These are phyloP conservation scores for Pardosa pseudoannulata DNA, from an alignment of 2,888 invertebrate species.

Conservation along the genomic window DNA sequence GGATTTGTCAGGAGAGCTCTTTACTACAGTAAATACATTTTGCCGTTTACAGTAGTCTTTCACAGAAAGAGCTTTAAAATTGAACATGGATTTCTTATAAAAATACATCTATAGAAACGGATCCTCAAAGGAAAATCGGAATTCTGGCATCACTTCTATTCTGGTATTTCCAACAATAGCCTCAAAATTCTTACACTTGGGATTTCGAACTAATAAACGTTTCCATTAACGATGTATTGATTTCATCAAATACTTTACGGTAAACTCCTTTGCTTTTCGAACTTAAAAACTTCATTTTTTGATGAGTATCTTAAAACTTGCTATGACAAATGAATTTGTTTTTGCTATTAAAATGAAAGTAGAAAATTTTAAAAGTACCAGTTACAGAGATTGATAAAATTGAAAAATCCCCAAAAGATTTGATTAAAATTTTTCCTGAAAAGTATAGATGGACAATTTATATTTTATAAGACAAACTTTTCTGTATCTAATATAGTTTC, in stretches of 20 bases:
- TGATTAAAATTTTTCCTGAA: too few relatives aligned
- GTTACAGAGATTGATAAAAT: not conserved
- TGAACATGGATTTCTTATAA: conserved; percentile 67
- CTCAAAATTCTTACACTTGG: conserved; percentile 47
- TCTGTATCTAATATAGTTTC: too few relatives aligned
- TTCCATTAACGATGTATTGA: not conserved
- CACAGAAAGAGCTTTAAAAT: conserved; percentile 70
- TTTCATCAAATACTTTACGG: too few relatives aligned
- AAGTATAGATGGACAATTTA: too few relatives aligned
- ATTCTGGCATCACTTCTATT: not conserved
- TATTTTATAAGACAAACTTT: too few relatives aligned
- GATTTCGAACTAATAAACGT: too few relatives aligned
- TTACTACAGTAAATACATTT: conserved; percentile 38
- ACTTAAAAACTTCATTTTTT: too few relatives aligned
- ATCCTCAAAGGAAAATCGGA: conserved; percentile 45
- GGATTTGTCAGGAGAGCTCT: conserved; percentile 61
- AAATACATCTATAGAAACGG: conserved; percentile 72
- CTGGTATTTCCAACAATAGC: not conserved
- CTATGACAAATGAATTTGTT: too few relatives aligned
- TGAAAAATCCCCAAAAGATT: not conserved
- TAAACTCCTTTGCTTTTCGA: too few relatives aligned
- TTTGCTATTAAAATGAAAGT: not conserved
- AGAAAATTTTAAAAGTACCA: not conserved
- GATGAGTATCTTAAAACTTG: too few relatives aligned
- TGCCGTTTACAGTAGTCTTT: conserved; percentile 65